Percentiles rank a stretch among this genome's conserved stretches.
Conservation (phyloP, 2,113 vertebrate genomes). For the Ibidorhyncha struthersii region DNA sequence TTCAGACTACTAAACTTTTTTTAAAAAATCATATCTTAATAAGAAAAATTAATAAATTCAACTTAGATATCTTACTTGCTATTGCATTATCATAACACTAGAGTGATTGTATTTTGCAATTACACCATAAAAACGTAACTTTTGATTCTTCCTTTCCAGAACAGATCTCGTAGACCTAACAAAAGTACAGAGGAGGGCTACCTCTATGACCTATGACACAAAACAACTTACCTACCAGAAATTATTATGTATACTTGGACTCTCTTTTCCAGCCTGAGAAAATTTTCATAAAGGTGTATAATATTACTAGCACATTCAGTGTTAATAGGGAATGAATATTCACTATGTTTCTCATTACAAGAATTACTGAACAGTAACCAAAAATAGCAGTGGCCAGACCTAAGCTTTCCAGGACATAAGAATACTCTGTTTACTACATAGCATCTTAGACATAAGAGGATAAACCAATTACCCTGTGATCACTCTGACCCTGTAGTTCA, state of each 20-base stretch:
- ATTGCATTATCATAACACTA: neutral
- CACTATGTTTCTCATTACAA: neutral
- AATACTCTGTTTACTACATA: neutral
- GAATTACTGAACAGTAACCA: neutral
- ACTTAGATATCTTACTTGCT: neutral
- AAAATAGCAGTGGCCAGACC: neutral
- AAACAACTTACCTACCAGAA: neutral
- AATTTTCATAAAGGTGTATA: neutral
- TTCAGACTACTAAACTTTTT: neutral
- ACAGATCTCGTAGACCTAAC: neutral
- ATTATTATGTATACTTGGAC: neutral
- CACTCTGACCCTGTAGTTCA: neutral
- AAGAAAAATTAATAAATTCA: neutral
- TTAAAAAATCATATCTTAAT: neutral
- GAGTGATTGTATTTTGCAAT: neutral
- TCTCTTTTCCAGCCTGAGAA: neutral
- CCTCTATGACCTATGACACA: neutral
- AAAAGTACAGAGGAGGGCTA: neutral
- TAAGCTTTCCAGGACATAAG: neutral
- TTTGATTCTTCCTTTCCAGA: neutral
- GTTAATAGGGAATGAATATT: neutral
- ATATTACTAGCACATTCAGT: neutral
- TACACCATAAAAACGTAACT: neutral
- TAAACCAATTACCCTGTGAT: neutral
- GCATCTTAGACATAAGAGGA: neutral